A percentile compares a stretch with the other conserved stretches of the same genome.
phyloP scores from a whole-genome alignment of 2,888 invertebrate genomes.

The Zhuqinia jingwanae region DNA sequence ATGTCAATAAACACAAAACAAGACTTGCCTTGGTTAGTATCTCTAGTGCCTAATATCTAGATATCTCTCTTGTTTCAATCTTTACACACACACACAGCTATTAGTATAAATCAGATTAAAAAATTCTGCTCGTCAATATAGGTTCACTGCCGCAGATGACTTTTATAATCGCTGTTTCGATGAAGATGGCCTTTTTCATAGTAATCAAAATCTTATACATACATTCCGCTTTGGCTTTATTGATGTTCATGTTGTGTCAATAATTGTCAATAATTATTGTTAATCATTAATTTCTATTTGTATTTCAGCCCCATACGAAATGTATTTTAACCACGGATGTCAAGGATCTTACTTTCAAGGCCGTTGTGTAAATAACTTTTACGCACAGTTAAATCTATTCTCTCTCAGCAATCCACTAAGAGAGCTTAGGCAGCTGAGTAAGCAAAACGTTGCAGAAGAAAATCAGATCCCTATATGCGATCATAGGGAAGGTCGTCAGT shows the following conservation, averaged over 20 bases:
- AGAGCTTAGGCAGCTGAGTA: background rate
- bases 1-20: too few species aligned
- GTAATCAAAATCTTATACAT: background rate
- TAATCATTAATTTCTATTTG: background rate
- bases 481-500: background rate
- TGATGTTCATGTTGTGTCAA: background rate
- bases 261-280: background rate
- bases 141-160: too few species aligned
- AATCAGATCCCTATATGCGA: constrained; percentile 40
- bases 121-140: too few species aligned
- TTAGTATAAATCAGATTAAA: too few species aligned
- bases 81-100: too few species aligned
- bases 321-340: background rate
- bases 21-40: too few species aligned
- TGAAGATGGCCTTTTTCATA: background rate
- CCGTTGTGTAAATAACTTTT: background rate
- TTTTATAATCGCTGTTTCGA: too few species aligned
- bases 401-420: background rate
- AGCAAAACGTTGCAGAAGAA: constrained; percentile 40
- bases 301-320: background rate
- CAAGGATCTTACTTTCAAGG: constrained; percentile 49
- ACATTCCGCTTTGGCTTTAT: background rate
- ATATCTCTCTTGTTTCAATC: too few species aligned
- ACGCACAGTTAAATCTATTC: too few species aligned
- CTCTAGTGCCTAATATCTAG: too few species aligned